Evolutionary conservation across 2,113 vertebrate species (phyloP).

Genomic region (Guaruba guarouba): DNA sequence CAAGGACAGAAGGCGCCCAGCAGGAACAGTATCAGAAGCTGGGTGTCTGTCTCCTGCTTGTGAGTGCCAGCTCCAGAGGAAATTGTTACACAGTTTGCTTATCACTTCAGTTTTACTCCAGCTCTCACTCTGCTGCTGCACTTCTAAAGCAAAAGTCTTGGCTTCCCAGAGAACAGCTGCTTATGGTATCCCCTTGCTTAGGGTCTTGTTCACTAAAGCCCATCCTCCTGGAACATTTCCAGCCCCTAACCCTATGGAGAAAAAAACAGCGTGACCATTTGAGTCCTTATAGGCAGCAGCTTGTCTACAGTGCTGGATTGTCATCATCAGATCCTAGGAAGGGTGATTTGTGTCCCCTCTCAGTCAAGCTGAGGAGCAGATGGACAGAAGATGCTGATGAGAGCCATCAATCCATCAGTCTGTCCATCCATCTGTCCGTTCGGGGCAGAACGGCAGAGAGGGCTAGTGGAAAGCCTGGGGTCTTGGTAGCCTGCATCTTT

Average conservation of each 20-base stretch:
- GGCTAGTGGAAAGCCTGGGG: background rate
- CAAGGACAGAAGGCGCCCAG: constrained; percentile 37
- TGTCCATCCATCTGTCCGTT: background rate
- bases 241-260: background rate
- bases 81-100: background rate
- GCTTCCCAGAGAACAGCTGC: constrained; percentile 2
- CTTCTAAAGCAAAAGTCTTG: background rate
- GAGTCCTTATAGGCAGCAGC: background rate
- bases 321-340: background rate
- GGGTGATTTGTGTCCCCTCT: background rate
- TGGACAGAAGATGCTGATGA: background rate
- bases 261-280: background rate
- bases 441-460: background rate
- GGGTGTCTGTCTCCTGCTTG: constrained; percentile 23
- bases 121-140: background rate
- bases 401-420: background rate
- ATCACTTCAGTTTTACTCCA: background rate
- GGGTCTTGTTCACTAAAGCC: background rate
- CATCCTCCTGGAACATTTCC: background rate
- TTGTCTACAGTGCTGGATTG: background rate
- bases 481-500: background rate
- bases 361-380: background rate
- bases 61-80: constrained; percentile 9
- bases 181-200: background rate
- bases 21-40: constrained; percentile 9